Evolutionary conservation across 2,113 vertebrate species (phyloP), one percentile per base, ranked within the genome.

Genomic region (Oxyura jamaicensis): DNA sequence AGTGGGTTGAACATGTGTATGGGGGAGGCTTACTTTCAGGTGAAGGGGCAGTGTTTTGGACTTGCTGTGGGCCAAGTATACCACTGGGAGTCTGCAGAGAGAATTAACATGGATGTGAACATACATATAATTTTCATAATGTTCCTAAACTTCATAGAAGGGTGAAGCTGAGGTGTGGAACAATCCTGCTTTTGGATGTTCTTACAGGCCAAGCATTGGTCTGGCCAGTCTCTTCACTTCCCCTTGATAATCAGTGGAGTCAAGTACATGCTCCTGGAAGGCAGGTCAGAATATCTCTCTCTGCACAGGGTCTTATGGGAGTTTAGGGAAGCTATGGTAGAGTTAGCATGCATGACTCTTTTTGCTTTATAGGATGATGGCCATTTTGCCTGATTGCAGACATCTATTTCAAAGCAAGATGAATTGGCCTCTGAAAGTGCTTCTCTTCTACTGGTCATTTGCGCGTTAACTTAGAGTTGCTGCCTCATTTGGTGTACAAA

Each of bases 201-300:
- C 28, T 41, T 1, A 0, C 8, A 46, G 25, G 5, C 72, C 8
- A 3, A 1, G 7, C 18, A 4, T 76, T 69, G 35, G 7, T 41
- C 14, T 79, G 31, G 6, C 69, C 8, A 33, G 16, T 72, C 4
- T 69, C 14, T 62, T 55, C 42, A 41, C 14, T 41, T 85, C 11
- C 9, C 48, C 23, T 58, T 31, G 36, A 0, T 2, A 3, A n/a
- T 35, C 58, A 46, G 21, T 23, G n/a, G 50, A 48, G 18, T 25
- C 6, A 7, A n/a, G 22, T 33, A 22, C 2, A 3, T 31, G 22
- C 20, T 80, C 2, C 35, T 74, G 41, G 44, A 41, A 58, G 36
- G 31, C 14, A 28, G 4, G n/a, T 68, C 12, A 6, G 53, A 44
- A 13, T 7, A 16, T 55, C 22, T 4, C 6, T 55, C 22, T 4